These are phyloP conservation scores for Pemphredon lugubris DNA, from an alignment of 2,888 invertebrate genomes.

Conservation along the genomic window DNA sequence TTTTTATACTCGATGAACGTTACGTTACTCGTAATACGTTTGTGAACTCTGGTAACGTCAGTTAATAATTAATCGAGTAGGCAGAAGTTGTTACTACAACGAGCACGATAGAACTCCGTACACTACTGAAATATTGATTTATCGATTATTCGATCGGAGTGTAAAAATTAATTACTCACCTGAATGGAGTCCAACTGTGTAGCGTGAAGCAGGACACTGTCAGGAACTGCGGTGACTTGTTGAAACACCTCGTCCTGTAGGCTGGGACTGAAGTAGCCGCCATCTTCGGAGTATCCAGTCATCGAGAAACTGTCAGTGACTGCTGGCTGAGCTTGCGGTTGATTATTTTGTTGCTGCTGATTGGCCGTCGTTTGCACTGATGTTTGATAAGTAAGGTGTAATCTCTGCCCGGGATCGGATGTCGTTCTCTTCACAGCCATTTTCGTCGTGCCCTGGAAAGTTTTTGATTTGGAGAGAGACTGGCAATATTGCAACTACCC, in stretches of 20 bases:
- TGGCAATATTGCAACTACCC: no score
- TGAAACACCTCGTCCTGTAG: conserved; percentile 89
- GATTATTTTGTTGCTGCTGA: conserved; percentile 63
- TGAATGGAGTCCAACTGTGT: conserved; percentile 83
- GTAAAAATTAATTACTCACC: no score
- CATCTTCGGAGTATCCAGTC: conserved; percentile 79
- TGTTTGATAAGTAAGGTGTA: conserved; percentile 82
- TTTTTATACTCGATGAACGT: no score
- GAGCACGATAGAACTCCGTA: no score
- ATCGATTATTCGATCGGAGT: no score
- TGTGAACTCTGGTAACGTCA: no score
- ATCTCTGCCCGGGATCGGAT: conserved; percentile 87
- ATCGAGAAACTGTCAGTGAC: conserved; percentile 79
- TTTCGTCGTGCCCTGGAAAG: conserved; percentile 70
- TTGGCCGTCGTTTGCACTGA: conserved; percentile 61
- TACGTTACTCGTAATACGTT: no score
- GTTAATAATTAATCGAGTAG: no score
- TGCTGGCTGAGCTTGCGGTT: conserved; percentile 69
- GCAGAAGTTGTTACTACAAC: no score
- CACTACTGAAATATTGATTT: no score
- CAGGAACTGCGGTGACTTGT: conserved; percentile 84
- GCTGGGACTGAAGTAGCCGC: conserved; percentile 80
- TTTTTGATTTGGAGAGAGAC: no score
- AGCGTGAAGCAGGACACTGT: conserved; percentile 87
- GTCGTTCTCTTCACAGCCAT: conserved; percentile 88